These are phyloP conservation scores for Sciaenops ocellatus DNA, from an alignment of 2,797 vertebrate genomes.

Conservation along the genomic window DNA sequence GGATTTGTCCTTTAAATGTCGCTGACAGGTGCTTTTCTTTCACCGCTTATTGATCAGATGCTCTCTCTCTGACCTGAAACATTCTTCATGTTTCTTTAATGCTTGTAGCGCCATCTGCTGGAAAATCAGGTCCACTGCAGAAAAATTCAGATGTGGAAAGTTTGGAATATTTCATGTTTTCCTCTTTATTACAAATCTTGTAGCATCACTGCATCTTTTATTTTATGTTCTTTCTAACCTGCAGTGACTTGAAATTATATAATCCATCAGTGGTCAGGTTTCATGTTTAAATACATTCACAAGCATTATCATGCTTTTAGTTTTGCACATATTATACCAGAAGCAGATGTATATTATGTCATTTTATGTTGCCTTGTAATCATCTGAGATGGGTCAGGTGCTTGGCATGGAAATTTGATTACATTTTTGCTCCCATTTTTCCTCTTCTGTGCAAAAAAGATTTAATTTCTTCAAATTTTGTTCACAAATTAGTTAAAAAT, in stretches of 20 bases:
- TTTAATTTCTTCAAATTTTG: too few species aligned
- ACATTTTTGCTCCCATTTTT: too few species aligned
- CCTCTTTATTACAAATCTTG: neutral
- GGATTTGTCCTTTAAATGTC: neutral
- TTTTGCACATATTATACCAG: neutral
- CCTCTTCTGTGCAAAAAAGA: too few species aligned
- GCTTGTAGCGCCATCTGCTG: conserved; percentile 48
- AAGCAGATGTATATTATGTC: neutral
- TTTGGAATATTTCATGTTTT: neutral
- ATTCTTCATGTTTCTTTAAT: neutral
- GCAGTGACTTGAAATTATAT: too few species aligned
- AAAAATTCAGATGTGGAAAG: neutral
- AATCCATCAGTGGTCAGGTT: too few species aligned
- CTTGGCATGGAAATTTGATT: too few species aligned
- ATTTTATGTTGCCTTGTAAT: neutral
- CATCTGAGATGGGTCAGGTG: too few species aligned
- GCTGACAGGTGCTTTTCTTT: neutral
- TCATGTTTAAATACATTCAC: too few species aligned
- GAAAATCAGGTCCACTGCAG: conserved; percentile 1
- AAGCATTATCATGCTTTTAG: neutral
- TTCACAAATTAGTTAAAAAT: too few species aligned
- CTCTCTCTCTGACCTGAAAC: neutral
- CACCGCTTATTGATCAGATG: neutral
- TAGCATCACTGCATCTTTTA: too few species aligned
- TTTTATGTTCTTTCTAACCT: too few species aligned